phyloP scores from a whole-genome alignment of 1,140 invertebrate genomes.

The Drosophila baimaii region DNA sequence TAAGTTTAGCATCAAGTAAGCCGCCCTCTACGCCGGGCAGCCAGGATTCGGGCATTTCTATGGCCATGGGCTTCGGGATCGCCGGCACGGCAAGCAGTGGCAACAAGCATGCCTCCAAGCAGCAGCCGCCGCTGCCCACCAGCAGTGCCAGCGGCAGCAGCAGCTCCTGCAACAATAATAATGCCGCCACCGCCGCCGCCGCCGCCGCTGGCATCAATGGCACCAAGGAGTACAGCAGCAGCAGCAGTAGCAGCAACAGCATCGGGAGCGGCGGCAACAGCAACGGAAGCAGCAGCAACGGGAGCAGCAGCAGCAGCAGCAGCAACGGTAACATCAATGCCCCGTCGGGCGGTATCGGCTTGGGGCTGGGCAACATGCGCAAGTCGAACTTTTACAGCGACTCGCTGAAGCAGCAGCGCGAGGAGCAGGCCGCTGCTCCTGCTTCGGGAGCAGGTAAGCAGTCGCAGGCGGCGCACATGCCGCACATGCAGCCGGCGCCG shows the following conservation, averaged over 20 bases:
- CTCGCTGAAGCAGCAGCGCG: slow-evolving; percentile 51
- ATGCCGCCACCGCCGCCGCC: not conserved
- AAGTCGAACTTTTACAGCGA: slow-evolving; percentile 71
- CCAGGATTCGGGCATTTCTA: slow-evolving; percentile 27
- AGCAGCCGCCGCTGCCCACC: slow-evolving; percentile 35
- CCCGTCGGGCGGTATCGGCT: slow-evolving; percentile 35
- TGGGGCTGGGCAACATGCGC: slow-evolving; percentile 52
- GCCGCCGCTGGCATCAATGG: not conserved
- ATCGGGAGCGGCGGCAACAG: slow-evolving; percentile 6
- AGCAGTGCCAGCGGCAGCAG: not conserved
- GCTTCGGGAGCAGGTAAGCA: slow-evolving; percentile 48
- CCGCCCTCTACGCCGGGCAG: slow-evolving; percentile 27
- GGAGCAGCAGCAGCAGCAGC: slow-evolving; percentile 29
- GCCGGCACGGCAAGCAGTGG: slow-evolving; percentile 1
- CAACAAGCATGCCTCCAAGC: slow-evolving; percentile 38
- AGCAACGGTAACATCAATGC: slow-evolving; percentile 58
- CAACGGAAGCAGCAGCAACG: slow-evolving; percentile 10
- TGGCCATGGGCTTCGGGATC: slow-evolving; percentile 23
- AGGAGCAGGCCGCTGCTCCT: slow-evolving; percentile 53
- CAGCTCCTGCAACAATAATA: slow-evolving; percentile 16
- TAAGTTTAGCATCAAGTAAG: slow-evolving; percentile 79
- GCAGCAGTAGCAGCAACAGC: not conserved
- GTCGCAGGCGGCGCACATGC: slow-evolving; percentile 30
- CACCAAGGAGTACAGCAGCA: slow-evolving; percentile 7
- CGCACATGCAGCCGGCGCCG: slow-evolving; percentile 66